A percentile compares a stretch with the other conserved stretches of the same genome.
phyloP scores from a whole-genome alignment of 1,140 invertebrate genomes.

The Rhagoletis pomonella region DNA sequence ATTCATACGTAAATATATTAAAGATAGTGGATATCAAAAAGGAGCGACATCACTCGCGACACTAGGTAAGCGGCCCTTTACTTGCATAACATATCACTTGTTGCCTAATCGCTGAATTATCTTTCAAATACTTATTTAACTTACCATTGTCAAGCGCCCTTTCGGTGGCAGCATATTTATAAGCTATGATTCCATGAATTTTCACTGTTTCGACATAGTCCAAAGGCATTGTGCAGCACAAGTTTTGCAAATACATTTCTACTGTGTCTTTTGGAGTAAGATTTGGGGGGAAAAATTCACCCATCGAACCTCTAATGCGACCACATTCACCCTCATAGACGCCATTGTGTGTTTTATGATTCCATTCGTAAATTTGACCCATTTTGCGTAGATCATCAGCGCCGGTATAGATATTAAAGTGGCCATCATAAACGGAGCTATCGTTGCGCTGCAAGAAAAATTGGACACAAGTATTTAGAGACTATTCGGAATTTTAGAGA shows the following conservation, averaged over 20 bases:
- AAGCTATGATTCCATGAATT: conserved; percentile 76
- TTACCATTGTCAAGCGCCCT: conserved; percentile 79
- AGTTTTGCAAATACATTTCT: conserved; percentile 80
- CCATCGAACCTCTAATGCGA: conserved; percentile 80
- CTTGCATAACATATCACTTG: too few relatives aligned
- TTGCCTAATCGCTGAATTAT: too few relatives aligned
- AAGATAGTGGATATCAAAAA: too few relatives aligned
- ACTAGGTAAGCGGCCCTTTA: too few relatives aligned
- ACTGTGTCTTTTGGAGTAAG: conserved; percentile 77
- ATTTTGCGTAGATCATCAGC: conserved; percentile 77
- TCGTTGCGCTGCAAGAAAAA: conserved; percentile 80
- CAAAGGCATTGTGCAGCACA: conserved; percentile 80
- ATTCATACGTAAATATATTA: too few relatives aligned
- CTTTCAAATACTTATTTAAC: not conserved
- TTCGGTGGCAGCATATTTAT: conserved; percentile 77
- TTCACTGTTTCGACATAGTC: conserved; percentile 77
- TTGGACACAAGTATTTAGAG: too few relatives aligned
- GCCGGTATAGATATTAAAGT: conserved; percentile 84
- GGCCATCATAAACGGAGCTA: conserved; percentile 81
- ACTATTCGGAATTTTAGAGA: too few relatives aligned
- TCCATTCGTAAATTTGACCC: conserved; percentile 82
- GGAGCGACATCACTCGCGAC: too few relatives aligned
- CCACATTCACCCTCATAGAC: conserved; percentile 78
- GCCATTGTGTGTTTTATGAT: conserved; percentile 78
- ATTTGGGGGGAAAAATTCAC: conserved; percentile 85